phyloP scores from a whole-genome alignment of 2,797 vertebrate species.

The Pristis pectinata region DNA sequence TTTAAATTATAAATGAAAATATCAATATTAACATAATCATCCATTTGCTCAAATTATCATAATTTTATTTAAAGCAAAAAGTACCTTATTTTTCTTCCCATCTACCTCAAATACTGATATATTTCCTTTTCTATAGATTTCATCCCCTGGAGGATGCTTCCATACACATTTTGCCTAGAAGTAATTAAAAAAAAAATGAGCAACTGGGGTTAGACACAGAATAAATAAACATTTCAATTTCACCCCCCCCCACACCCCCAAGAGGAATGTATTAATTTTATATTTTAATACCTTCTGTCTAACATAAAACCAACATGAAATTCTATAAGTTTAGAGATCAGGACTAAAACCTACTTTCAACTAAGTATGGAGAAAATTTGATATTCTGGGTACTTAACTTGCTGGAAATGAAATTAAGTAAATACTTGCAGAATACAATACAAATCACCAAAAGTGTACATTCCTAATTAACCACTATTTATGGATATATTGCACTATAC shows the following conservation, averaged over 20 bases:
- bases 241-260: too few relatives aligned
- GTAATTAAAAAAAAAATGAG: slow-evolving; percentile 37
- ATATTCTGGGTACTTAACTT: too few relatives aligned
- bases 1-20: too few relatives aligned
- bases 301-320: background rate
- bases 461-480: background rate
- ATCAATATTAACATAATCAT: background rate
- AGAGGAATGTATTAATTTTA: background rate
- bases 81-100: slow-evolving; percentile 96
- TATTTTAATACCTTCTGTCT: background rate
- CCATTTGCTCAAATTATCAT: background rate
- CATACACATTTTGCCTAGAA: slow-evolving; percentile 92
- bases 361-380: background rate
- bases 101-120: slow-evolving; percentile 98
- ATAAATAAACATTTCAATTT: background rate
- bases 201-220: background rate
- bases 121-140: slow-evolving; percentile 90
- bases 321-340: background rate
- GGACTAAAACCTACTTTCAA: background rate
- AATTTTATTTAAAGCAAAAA: background rate
- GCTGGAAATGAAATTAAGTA: background rate
- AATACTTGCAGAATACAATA: background rate
- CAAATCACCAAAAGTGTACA: background rate
- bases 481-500: background rate
- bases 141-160: slow-evolving; percentile 96